phyloP scores from a whole-genome alignment of 2,797 vertebrate genomes.

The Tokudaia tokunoshimensis region DNA sequence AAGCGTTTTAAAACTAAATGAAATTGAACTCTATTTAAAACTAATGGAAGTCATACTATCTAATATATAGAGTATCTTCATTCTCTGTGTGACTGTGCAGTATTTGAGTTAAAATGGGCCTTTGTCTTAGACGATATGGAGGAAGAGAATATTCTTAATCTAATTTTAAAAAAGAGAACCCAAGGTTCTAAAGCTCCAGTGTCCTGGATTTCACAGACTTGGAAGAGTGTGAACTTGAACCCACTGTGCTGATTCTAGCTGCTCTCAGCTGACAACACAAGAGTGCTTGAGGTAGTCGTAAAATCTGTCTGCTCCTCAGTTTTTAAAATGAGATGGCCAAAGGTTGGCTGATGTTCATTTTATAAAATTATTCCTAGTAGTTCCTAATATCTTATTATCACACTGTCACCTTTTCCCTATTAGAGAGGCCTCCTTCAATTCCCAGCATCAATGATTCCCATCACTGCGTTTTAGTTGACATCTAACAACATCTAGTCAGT shows the following conservation, averaged over 20 bases:
- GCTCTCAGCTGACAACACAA: neutral
- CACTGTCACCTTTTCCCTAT: neutral
- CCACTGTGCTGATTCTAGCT: neutral
- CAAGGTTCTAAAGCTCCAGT: neutral
- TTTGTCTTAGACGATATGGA: neutral
- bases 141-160: neutral
- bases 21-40: conserved; percentile 44
- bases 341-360: neutral
- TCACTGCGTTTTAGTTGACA: neutral
- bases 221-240: neutral
- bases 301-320: neutral
- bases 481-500: neutral
- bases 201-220: neutral
- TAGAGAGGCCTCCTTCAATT: neutral
- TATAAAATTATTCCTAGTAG: neutral
- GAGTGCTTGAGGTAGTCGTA: neutral
- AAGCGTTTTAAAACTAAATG: neutral
- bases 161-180: neutral
- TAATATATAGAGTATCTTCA: conserved; percentile 8
- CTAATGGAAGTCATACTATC: neutral
- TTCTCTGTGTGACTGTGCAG: neutral
- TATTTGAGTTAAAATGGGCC: neutral
- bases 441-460: neutral
- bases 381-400: neutral
- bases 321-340: neutral